Evolutionary conservation across 2,888 invertebrate species (phyloP).

Genomic region (Coenonympha glycerion): DNA sequence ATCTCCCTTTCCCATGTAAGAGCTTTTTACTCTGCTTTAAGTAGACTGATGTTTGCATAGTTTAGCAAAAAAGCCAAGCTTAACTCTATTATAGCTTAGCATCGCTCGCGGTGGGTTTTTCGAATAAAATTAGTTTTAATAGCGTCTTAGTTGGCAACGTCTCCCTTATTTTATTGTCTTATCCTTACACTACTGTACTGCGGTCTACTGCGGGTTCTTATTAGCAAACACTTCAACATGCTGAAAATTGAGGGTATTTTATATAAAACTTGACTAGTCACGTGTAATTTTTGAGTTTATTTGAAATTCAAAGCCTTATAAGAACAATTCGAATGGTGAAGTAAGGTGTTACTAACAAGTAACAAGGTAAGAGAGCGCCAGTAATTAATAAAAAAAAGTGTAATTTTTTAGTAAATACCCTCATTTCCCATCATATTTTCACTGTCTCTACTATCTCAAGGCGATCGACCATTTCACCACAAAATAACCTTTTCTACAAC

Average conservation of each 20-base stretch:
- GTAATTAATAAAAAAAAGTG: too few species aligned
- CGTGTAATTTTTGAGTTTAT: too few species aligned
- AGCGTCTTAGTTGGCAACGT: conserved; percentile 63
- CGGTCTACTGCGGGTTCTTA: conserved; percentile 32
- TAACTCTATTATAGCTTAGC: background rate
- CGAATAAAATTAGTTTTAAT: conserved; percentile 34
- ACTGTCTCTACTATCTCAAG: too few species aligned
- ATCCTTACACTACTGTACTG: conserved; percentile 65
- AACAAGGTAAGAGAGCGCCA: too few species aligned
- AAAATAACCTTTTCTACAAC: conserved; percentile 13
- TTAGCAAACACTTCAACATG: background rate
- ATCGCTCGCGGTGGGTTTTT: background rate
- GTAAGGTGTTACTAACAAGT: too few species aligned
- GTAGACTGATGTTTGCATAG: too few species aligned
- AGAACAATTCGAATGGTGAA: too few species aligned
- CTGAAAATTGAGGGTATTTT: conserved; percentile 1
- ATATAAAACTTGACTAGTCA: background rate
- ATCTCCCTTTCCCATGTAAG: too few species aligned
- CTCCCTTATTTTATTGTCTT: conserved; percentile 66
- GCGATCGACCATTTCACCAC: background rate
- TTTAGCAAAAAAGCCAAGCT: background rate
- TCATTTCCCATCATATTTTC: too few species aligned
- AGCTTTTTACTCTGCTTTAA: too few species aligned
- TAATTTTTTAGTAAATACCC: too few species aligned
- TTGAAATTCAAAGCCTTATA: too few species aligned